Evolutionary conservation across 2,888 invertebrate genomes (phyloP).

Genomic region (Chrysolina haemoptera): DNA sequence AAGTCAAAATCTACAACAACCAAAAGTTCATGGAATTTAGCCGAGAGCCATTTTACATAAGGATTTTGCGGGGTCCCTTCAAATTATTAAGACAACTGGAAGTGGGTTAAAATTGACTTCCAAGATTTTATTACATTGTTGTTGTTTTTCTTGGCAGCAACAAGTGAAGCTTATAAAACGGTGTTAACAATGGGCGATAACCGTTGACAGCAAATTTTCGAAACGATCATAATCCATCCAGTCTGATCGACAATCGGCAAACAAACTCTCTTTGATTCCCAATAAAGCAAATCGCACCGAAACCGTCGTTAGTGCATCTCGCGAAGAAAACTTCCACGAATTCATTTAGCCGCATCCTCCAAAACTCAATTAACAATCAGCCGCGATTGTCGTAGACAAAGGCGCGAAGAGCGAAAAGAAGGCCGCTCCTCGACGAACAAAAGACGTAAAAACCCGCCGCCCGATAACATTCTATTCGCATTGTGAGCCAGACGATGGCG

Average conservation of each 20-base stretch:
- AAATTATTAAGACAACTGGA: too few relatives aligned
- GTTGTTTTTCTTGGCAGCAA: too few relatives aligned
- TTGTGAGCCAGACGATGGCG: constrained; percentile 59
- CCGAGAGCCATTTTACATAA: too few relatives aligned
- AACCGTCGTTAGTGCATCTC: constrained; percentile 49
- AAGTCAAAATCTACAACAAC: too few relatives aligned
- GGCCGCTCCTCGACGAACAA: constrained; percentile 60
- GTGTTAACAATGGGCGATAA: too few relatives aligned
- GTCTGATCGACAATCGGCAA: not conserved
- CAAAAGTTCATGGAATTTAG: too few relatives aligned
- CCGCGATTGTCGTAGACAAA: constrained; percentile 67
- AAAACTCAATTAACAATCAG: constrained; percentile 69
- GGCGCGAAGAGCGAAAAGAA: constrained; percentile 63
- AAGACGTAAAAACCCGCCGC: constrained; percentile 65
- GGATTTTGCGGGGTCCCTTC: too few relatives aligned
- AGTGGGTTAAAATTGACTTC: too few relatives aligned
- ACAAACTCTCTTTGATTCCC: not conserved
- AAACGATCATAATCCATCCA: not conserved
- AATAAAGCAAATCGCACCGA: not conserved
- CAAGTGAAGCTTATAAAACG: too few relatives aligned
- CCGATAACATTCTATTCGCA: constrained; percentile 68
- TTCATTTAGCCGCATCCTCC: constrained; percentile 64
- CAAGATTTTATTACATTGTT: too few relatives aligned
- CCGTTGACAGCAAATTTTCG: too few relatives aligned
- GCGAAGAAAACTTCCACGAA: constrained; percentile 61